phyloP scores from a whole-genome alignment of 2,888 invertebrate species.

The Zygothrica quintamaculata region DNA sequence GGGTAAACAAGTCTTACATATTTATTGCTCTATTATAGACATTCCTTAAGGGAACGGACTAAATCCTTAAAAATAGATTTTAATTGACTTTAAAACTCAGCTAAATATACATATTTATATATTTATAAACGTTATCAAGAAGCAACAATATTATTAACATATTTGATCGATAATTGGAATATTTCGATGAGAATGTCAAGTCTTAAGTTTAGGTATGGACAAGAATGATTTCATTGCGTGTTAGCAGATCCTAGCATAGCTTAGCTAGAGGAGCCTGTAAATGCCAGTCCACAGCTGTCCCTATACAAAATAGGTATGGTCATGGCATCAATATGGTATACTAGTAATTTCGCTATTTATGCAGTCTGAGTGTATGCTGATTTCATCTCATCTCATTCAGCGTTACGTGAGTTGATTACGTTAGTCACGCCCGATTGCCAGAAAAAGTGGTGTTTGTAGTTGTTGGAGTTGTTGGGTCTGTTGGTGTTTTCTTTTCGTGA shows the following conservation, averaged over 20 bases:
- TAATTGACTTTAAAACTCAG: too few species aligned
- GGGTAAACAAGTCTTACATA: background rate
- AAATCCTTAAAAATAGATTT: too few species aligned
- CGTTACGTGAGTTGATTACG: constrained; percentile 81
- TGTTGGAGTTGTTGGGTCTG: background rate
- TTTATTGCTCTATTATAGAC: background rate
- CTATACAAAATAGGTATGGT: constrained; percentile 2
- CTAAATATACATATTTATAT: too few species aligned
- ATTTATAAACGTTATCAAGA: too few species aligned
- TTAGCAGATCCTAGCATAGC: constrained; percentile 50
- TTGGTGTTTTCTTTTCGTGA: constrained; percentile 34
- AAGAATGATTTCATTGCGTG: constrained; percentile 60
- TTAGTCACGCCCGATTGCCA: constrained; percentile 71
- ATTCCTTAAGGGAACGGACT: too few species aligned
- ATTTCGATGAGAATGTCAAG: constrained; percentile 4
- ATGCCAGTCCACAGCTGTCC: constrained; percentile 34
- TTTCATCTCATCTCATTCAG: constrained; percentile 81
- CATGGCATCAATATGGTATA: constrained; percentile 55
- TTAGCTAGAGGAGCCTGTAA: constrained; percentile 14
- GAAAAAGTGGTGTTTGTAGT: background rate
- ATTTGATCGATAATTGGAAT: constrained; percentile 1
- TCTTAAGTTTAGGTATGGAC: background rate
- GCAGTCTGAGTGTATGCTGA: constrained; percentile 81
- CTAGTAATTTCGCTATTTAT: constrained; percentile 78
- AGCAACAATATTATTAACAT: background rate